phyloP scores from a whole-genome alignment of 2,113 vertebrate species.

The Micromys minutus region DNA sequence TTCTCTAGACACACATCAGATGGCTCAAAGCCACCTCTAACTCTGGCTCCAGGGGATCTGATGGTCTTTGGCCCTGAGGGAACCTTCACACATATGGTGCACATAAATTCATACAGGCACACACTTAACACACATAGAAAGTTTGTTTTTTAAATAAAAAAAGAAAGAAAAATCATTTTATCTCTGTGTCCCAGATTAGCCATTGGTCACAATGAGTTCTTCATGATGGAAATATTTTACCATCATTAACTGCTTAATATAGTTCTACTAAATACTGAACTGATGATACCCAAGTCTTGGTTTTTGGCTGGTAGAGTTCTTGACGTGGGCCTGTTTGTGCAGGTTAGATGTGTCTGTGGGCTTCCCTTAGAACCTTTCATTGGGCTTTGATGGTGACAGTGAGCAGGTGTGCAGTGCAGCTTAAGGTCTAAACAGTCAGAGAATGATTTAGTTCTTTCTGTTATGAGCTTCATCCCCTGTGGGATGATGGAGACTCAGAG shows the following conservation, averaged over 20 bases:
- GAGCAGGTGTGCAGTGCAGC: not conserved
- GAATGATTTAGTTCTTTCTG: not conserved
- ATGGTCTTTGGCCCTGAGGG: not conserved
- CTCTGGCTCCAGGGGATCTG: not conserved
- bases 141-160: not conserved
- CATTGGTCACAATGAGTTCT: not conserved
- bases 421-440: not conserved
- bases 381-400: not conserved
- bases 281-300: not conserved
- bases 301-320: not conserved
- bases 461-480: not conserved
- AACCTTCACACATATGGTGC: not conserved
- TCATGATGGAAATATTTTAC: slow-evolving; percentile 15
- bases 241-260: not conserved
- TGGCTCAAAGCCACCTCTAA: not conserved
- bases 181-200: not conserved
- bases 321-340: not conserved
- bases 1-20: not conserved
- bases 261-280: not conserved
- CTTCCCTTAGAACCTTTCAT: not conserved
- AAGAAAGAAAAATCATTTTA: slow-evolving; percentile 2
- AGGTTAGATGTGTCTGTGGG: not conserved
- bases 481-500: not conserved
- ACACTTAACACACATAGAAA: not conserved
- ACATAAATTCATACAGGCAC: not conserved